phyloP scores from a whole-genome alignment of 2,113 vertebrate genomes.

The Callospermophilus lateralis region DNA sequence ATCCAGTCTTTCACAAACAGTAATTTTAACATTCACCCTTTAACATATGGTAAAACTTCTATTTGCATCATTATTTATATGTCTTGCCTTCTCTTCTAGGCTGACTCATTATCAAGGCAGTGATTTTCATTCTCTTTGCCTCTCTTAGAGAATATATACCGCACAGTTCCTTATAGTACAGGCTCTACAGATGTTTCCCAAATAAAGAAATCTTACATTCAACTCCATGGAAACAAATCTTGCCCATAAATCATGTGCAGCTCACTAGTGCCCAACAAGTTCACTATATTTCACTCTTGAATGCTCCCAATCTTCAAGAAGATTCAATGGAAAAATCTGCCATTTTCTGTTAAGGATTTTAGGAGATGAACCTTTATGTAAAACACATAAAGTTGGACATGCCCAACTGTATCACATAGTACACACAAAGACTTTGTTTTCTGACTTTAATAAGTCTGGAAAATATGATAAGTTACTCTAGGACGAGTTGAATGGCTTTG shows the following conservation, averaged over 20 bases:
- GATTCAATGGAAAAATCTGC: background rate
- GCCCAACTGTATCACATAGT: background rate
- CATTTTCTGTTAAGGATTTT: background rate
- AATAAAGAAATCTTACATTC: background rate
- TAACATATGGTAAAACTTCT: background rate
- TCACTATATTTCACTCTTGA: background rate
- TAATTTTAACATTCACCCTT: conserved; percentile 24
- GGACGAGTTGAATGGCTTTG: conserved; percentile 38
- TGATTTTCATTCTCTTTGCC: background rate
- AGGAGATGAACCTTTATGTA: background rate
- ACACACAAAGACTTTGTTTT: conserved; percentile 57
- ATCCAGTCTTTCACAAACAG: background rate
- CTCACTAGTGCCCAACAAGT: background rate
- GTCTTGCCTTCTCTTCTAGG: background rate
- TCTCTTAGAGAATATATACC: background rate
- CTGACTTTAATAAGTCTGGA: conserved; percentile 20
- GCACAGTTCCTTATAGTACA: background rate
- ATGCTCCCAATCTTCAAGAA: background rate
- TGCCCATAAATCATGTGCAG: background rate
- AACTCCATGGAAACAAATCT: background rate
- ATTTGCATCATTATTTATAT: background rate
- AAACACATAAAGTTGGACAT: background rate
- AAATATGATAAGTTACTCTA: conserved; percentile 63
- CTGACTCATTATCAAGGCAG: background rate
- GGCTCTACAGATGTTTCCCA: background rate